Conservation (phyloP, 2,888 invertebrate species). For the Odontocolon sp. region DNA sequence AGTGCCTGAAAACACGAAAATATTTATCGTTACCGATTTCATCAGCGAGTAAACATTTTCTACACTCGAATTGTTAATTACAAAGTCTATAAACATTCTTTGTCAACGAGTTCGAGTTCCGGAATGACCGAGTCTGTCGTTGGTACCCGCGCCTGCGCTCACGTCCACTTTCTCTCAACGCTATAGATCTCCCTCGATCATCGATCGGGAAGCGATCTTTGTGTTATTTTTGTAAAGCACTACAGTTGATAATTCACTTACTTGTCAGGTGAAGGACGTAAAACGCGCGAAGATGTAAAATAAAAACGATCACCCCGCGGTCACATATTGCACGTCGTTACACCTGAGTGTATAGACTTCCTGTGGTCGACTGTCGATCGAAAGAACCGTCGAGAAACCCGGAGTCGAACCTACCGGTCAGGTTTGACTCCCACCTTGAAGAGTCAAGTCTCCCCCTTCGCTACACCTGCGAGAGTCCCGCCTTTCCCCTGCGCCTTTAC, state of each 20-base stretch:
- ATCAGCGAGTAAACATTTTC: not conserved
- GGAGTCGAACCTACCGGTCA: constrained; percentile 64
- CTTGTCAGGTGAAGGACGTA: not conserved
- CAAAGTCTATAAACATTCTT: not conserved
- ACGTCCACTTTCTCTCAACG: not conserved
- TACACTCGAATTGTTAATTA: not conserved
- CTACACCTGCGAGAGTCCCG: constrained; percentile 63
- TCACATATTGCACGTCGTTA: constrained; percentile 45
- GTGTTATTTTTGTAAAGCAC: not conserved
- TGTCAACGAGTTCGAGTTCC: not conserved
- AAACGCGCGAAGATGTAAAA: not conserved
- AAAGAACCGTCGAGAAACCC: constrained; percentile 55
- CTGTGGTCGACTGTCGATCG: constrained; percentile 74
- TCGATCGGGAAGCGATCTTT: not conserved
- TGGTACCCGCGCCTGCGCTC: constrained; percentile 7
- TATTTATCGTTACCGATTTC: not conserved
- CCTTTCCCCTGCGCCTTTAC: constrained; percentile 60
- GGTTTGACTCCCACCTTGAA: constrained; percentile 72
- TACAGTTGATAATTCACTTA: constrained; percentile 3
- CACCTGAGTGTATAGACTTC: constrained; percentile 67
- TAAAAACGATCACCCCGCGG: constrained; percentile 23
- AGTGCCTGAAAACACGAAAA: not conserved
- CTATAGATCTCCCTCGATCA: constrained; percentile 1
- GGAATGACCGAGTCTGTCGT: not conserved
- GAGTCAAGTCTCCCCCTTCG: constrained; percentile 64